Conservation (phyloP, 2,797 vertebrate species). For the Myripristis murdjan region DNA sequence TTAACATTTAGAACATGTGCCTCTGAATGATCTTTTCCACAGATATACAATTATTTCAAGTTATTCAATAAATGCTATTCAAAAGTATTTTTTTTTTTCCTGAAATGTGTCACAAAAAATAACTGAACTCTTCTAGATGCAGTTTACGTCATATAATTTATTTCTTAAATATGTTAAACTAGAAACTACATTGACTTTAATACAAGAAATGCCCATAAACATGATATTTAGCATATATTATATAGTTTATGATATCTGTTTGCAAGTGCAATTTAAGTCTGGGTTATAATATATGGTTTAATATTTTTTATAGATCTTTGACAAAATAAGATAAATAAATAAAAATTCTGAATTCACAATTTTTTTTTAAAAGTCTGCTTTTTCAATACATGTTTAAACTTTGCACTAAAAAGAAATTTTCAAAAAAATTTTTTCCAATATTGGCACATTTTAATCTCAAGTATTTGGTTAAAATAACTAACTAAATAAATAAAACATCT, state of each 20-base stretch:
- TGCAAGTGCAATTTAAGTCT: constrained; percentile 32
- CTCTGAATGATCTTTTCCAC: constrained; percentile 14
- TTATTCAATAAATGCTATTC: no score
- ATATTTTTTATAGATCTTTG: constrained; percentile 9
- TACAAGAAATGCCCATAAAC: constrained; percentile 48
- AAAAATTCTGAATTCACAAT: no score
- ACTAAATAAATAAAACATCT: not conserved
- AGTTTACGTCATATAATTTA: constrained; percentile 47
- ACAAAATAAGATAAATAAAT: constrained; percentile 2
- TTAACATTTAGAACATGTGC: constrained; percentile 24
- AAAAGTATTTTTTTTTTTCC: constrained; percentile 42
- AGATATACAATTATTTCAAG: constrained; percentile 17
- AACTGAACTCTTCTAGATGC: constrained; percentile 36
- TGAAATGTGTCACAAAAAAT: constrained; percentile 51
- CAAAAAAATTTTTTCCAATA: constrained; percentile 25
- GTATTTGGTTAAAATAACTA: constrained; percentile 63
- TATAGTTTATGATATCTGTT: constrained; percentile 17
- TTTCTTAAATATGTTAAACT: no score
- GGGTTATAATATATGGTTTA: constrained; percentile 22
- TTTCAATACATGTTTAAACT: not conserved
- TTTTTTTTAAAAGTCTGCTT: constrained; percentile 2
- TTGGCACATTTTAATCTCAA: constrained; percentile 63
- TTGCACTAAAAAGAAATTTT: constrained; percentile 28
- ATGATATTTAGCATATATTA: not conserved
- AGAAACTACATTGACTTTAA: no score